Base-by-base conservation (phyloP, 2,797 vertebrate species). In the Anniella stebbinsi region DNA sequence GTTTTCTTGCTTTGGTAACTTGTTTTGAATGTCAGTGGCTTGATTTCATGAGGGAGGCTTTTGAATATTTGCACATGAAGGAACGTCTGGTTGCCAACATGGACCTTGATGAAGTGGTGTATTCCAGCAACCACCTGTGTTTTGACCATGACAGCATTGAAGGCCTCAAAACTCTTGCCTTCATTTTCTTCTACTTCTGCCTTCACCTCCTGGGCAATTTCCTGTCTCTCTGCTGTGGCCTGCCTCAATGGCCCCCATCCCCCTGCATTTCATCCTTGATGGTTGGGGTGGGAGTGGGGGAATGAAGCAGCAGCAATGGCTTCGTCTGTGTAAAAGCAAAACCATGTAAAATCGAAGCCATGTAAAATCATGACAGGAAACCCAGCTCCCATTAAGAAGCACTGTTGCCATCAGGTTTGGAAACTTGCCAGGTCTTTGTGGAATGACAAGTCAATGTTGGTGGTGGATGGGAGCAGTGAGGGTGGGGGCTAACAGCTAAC, bases 101-200 rank as follows among this genome's bases (percentile, higher is more conserved):
- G 92, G 36, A 96, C 93, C 96, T 97, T 97, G 82, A 97, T 86
- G 0, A 85, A 94, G 89, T 93, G 95, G 45, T 89, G 95, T 2
- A 0, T 41, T 77, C 96, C 96, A 84, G 93, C 92, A 87, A 96
- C 95, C 9, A 95, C 28, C 87, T 97, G 96, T 51, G 15, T 67
- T 90, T 0, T 95, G 25, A 80, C 96, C 0, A 0, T 0, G 21
- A 91, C 21, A 23, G 95, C 93, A 25, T 0, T 0, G 23, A 94
- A 96, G 0, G 0, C 11, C 1, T 0, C 0, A n/a, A 0, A 95
- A 0, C 0, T 91, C 1, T 0, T 5, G 1, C 91, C 87, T 38
- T 0, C 7, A 13, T 0, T 90, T 0, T 28, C 45, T 93, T 95
- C 86, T 38, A 96, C 69, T 30, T 95, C 18, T 9, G 1, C 0